Conservation (phyloP, 2,888 invertebrate species). For the Epistrophe eligans region DNA sequence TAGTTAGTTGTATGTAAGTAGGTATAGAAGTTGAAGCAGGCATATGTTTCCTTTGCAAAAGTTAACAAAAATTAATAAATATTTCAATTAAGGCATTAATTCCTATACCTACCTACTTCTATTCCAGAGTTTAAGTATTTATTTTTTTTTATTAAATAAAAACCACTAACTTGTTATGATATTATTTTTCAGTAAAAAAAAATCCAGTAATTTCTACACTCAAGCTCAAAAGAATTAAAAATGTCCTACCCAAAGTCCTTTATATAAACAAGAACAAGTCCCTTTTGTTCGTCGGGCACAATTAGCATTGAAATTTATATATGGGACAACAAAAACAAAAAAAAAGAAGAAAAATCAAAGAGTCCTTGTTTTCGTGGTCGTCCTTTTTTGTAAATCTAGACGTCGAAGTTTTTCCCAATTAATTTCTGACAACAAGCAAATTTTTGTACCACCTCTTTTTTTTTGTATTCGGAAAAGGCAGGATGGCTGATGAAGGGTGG, state of each 20-base stretch:
- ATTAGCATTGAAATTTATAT: constrained; percentile 5
- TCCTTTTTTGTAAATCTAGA: constrained; percentile 11
- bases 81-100: not conserved
- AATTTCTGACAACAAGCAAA: constrained; percentile 60
- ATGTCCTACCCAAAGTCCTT: too few species aligned
- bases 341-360: not conserved
- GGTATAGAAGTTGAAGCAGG: not conserved
- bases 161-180: not conserved
- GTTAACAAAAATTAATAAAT: not conserved
- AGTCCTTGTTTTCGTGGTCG: not conserved
- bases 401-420: constrained; percentile 67
- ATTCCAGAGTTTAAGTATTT: not conserved
- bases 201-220: not conserved
- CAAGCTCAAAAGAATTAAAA: not conserved
- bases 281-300: not conserved
- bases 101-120: not conserved
- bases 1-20: too few species aligned
- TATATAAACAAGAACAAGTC: not conserved
- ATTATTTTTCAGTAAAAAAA: not conserved
- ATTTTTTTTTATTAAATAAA: not conserved
- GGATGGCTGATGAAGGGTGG: not conserved
- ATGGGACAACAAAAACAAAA: not conserved
- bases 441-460: constrained; percentile 23
- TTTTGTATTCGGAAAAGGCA: not conserved
- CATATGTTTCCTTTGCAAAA: not conserved